Percentiles rank a stretch among this genome's conserved stretches.
Evolutionary conservation across 2,113 vertebrate species (phyloP).

Genomic region (Rhinolophus ferrumequinum): DNA sequence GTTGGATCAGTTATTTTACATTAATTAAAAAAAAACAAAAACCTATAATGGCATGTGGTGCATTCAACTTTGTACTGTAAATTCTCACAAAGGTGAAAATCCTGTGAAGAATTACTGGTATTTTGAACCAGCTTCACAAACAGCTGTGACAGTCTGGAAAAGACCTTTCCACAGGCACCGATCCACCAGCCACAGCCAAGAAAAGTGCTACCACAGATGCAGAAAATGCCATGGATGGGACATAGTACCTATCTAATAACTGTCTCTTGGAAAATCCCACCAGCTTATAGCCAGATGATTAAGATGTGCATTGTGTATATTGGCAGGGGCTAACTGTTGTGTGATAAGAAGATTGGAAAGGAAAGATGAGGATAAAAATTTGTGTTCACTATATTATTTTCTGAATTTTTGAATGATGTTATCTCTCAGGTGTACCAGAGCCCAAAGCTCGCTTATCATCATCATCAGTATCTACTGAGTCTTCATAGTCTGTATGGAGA

Average conservation of each 20-base stretch:
- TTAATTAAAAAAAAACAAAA: conserved; percentile 14
- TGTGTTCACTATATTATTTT: not conserved
- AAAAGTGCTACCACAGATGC: not conserved
- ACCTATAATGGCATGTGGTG: not conserved
- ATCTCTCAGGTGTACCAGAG: not conserved
- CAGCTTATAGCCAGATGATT: not conserved
- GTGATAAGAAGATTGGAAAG: not conserved
- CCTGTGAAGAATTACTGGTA: not conserved
- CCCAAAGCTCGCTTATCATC: not conserved
- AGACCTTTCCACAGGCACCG: fast-evolving
- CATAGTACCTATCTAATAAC: not conserved
- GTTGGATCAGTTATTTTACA: conserved; percentile 73
- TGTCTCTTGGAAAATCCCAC: not conserved
- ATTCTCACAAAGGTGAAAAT: conserved; percentile 30
- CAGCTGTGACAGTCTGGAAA: not conserved
- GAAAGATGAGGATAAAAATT: not conserved
- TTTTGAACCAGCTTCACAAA: not conserved
- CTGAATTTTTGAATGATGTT: not conserved
- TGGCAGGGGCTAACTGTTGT: not conserved
- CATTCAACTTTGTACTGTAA: not conserved
- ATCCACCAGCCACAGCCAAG: not conserved
- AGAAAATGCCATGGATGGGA: fast-evolving
- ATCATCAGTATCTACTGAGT: not conserved
- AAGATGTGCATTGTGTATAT: not conserved
- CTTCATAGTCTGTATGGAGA: not conserved